Base-by-base conservation (phyloP, 2,888 invertebrate species). In the Megalurothrips usitatus region DNA sequence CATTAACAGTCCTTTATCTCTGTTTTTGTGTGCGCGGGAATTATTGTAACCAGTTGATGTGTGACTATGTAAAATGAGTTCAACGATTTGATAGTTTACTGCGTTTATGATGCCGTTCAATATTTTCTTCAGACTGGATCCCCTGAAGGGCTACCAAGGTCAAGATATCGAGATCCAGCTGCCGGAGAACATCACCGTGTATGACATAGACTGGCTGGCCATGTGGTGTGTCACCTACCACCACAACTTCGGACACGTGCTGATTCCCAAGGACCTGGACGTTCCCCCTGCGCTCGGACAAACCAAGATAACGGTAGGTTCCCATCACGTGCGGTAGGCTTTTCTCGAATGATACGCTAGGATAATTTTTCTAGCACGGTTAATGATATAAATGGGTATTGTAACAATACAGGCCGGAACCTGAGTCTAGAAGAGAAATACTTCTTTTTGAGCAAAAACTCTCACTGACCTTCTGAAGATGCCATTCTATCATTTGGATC, bases 101-200 rank as follows among this genome's bases (percentile, higher is more conserved):
- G 6, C 6, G 34, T 43, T 43, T 43, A 43, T 43, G 0, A 12
- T 17, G 17, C 2, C 17, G 58, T 58, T 58, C 58, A n/a, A n/a
- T 43, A 43, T 43, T 43, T 81, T 81, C 84, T 83, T 14, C 84
- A 91, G 96, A 63, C 87, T 94, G 80, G 91, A 94, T 82, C 94
- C 94, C 0, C 89, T 97, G 68, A 91, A 94, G 11, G 94, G 94
- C 9, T 97, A 97, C 88, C 94, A 95, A 85, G 96, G 96, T 8
- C 95, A 96, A 86, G 96, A 96, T 87, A 95, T 97, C 82, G 96
- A 96, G 88, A 93, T 97, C 84, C 94, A 95, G 85, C 88, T 97
- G 81, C 96, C 96, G 0, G 94, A 93, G 79, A 92, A 92, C 84
- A 87, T 96, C 83, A 96, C 96, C 0, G 95, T 96, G 0, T 94